These are phyloP conservation scores for Heliothis peltigera DNA, from an alignment of 2,888 invertebrate species.

Conservation along the genomic window DNA sequence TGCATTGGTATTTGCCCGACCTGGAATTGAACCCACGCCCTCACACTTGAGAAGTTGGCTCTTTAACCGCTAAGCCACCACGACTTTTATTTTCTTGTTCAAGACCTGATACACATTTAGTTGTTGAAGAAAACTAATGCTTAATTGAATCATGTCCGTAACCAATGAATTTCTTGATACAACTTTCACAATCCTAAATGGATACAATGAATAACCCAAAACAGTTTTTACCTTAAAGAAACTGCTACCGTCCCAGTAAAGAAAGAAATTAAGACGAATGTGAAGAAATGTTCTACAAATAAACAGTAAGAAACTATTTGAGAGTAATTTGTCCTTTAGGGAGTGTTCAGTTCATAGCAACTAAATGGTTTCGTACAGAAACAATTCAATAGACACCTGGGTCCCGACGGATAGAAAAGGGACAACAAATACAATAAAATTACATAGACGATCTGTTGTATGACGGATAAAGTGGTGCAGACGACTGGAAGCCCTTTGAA, in stretches of 20 bases:
- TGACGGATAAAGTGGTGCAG: conserved; percentile 33
- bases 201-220: conserved; percentile 37
- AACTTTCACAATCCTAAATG: conserved; percentile 19
- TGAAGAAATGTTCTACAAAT: conserved; percentile 50
- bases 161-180: conserved; percentile 14
- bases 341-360: conserved; percentile 68
- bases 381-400: conserved; percentile 78
- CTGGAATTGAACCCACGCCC: too few relatives aligned
- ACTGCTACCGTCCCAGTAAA: not conserved
- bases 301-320: conserved; percentile 66
- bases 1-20: too few relatives aligned
- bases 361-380: conserved; percentile 76
- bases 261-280: conserved; percentile 54
- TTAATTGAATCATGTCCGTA: not conserved
- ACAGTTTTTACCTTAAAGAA: conserved; percentile 29
- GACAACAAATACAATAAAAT: conserved; percentile 63
- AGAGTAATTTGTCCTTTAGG: conserved; percentile 67
- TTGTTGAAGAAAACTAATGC: not conserved
- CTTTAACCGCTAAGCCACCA: too few relatives aligned
- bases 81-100: too few relatives aligned
- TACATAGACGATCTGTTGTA: conserved; percentile 47
- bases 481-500: conserved; percentile 14
- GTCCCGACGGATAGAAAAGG: conserved; percentile 65
- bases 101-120: not conserved
- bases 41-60: too few relatives aligned